Conservation (phyloP, 1,140 invertebrate species). For the Pemphigus obesinymphae region DNA sequence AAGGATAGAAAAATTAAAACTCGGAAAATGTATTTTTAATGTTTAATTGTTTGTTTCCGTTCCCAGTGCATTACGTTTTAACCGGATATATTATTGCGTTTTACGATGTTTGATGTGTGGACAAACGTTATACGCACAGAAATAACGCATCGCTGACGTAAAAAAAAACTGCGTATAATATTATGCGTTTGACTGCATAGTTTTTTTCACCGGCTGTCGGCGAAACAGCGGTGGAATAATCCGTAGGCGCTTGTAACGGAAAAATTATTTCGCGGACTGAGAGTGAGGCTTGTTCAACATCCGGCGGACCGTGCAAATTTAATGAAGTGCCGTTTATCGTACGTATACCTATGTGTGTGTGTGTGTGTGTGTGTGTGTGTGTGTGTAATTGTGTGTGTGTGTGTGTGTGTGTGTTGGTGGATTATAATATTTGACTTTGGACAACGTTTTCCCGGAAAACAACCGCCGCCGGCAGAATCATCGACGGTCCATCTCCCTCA, state of each 20-base stretch:
- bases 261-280: too few species aligned
- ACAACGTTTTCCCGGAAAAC: background rate
- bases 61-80: too few species aligned
- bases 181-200: background rate
- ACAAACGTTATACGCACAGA: too few species aligned
- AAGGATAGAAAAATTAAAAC: background rate
- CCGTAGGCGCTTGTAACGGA: too few species aligned
- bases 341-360: background rate
- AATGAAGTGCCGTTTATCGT: constrained; percentile 18
- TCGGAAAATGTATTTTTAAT: too few species aligned
- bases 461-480: background rate
- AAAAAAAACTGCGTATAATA: too few species aligned
- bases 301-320: constrained; percentile 17
- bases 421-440: constrained; percentile 11
- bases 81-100: too few species aligned
- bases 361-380: background rate
- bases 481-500: too few species aligned
- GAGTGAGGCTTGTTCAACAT: constrained; percentile 21
- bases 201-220: background rate
- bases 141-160: too few species aligned
- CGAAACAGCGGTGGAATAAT: background rate
- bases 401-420: background rate
- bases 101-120: too few species aligned
- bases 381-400: background rate
- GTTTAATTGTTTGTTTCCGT: too few species aligned